Evolutionary conservation across 1,140 invertebrate species (phyloP).

Genomic region (Dendroctonus ponderosae): DNA sequence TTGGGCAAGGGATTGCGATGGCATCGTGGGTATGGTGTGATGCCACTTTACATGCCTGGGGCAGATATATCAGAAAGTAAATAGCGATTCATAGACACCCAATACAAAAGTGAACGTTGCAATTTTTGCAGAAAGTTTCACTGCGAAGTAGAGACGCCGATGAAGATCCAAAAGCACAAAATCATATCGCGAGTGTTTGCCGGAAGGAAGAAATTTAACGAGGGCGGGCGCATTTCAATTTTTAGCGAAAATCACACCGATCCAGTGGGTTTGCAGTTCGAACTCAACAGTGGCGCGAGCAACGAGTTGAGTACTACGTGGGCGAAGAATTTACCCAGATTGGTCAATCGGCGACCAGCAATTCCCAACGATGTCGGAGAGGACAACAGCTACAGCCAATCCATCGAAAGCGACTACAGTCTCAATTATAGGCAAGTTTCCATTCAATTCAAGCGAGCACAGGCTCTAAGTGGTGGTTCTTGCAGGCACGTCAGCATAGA

Average conservation of each 20-base stretch:
- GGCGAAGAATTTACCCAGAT: slow-evolving; percentile 83
- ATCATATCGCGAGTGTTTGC: slow-evolving; percentile 88
- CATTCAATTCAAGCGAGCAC: neutral
- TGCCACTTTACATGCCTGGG: slow-evolving; percentile 79
- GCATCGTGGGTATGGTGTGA: slow-evolving; percentile 90
- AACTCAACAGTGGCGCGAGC: slow-evolving; percentile 75
- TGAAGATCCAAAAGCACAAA: slow-evolving; percentile 82
- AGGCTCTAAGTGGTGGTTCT: slow-evolving; percentile 44
- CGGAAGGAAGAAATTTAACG: slow-evolving; percentile 80
- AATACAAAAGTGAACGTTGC: neutral
- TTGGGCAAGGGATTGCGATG: slow-evolving; percentile 83
- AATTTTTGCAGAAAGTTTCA: slow-evolving; percentile 59
- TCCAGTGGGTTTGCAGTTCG: slow-evolving; percentile 85
- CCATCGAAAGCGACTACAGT: slow-evolving; percentile 76
- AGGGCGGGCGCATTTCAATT: slow-evolving; percentile 79
- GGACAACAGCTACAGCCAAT: slow-evolving; percentile 61
- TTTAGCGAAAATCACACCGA: slow-evolving; percentile 85
- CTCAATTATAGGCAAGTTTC: slow-evolving; percentile 53
- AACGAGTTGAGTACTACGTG: slow-evolving; percentile 78
- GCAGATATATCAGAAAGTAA: slow-evolving; percentile 77
- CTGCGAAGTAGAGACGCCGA: slow-evolving; percentile 68
- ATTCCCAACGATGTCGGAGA: slow-evolving; percentile 62
- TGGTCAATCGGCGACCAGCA: slow-evolving; percentile 79
- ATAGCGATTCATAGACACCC: slow-evolving; percentile 17
- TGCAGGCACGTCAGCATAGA: slow-evolving; percentile 74